These are phyloP conservation scores for Ambastaia sidthimunki DNA, from an alignment of 2,797 vertebrate genomes.

Conservation along the genomic window DNA sequence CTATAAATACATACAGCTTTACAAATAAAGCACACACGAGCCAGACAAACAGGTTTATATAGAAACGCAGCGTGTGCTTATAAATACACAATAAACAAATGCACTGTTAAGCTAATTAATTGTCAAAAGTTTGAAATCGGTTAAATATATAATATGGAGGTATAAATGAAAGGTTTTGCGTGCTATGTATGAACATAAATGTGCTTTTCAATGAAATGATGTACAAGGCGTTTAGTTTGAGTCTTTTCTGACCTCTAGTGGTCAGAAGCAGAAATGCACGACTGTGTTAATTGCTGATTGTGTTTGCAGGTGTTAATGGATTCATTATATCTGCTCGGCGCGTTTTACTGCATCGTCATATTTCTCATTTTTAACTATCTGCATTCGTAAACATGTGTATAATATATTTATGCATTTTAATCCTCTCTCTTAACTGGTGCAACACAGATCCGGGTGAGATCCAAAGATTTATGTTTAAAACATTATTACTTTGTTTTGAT, in stretches of 20 bases:
- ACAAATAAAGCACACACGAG: background rate
- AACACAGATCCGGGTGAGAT: conserved; percentile 8
- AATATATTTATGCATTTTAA: conserved; percentile 26
- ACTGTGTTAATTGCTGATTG: conserved; percentile 28
- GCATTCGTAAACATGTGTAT: background rate
- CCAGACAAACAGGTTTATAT: background rate
- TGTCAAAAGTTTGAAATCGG: background rate
- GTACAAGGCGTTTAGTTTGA: background rate
- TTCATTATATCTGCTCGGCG: background rate
- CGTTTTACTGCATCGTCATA: background rate
- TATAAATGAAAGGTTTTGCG: no score
- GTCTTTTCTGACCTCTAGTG: conserved; percentile 33
- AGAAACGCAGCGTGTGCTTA: no score
- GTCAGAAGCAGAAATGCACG: background rate
- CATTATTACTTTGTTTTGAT: background rate
- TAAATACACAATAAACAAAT: no score
- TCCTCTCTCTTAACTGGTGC: background rate
- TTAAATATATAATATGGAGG: background rate
- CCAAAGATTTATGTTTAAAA: background rate
- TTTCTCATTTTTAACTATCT: background rate
- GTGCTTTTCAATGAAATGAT: background rate
- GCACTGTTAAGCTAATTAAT: background rate
- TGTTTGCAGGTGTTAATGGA: background rate
- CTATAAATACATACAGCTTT: background rate
- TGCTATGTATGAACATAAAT: background rate